Evolutionary conservation across 2,113 vertebrate species (phyloP), one percentile per base, ranked within the genome.

Genomic region (Peucedramus taeniatus): DNA sequence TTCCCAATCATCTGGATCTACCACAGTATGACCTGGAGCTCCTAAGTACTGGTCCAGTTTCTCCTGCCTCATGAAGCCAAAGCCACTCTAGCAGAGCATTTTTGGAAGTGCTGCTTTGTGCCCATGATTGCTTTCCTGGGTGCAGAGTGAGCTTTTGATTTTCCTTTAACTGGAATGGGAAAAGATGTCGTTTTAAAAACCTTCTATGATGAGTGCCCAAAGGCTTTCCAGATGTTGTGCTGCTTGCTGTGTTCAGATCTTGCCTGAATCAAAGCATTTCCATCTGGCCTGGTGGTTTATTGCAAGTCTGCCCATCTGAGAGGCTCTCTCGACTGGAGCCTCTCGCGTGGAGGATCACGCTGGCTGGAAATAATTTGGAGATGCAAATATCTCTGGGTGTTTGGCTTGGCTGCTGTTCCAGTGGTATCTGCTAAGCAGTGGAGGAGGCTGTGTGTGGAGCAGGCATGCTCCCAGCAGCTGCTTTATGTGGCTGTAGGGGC

Each of bases 231-330:
- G 95, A 94, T 95, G 87, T 64, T 78, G 74, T 30, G 65, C 75
- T 76, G 75, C 68, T 76, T 35, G 40, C 60, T 9, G 3, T 42
- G 35, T 61, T 87, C 83, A 68, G 72, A 91, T 40, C 56, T 83
- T 84, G 74, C 59, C 45, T 87, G 50, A 75, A 18, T n/a, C 76
- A 94, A 93, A 95, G 85, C 33, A 47, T 95, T 97, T 96, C 96
- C 94, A 92, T 93, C 90, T 97, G 95, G 80, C 59, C 80, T 89
- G 64, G 65, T 40, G 76, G 51, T 97, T 96, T 94, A 87, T 87
- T 95, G 91, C 94, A 90, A 5, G 63, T 80, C 86, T 85, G 8
- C 84, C 83, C 71, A 11, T 97, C 50, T 65, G 87, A 74, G 63
- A 89, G 75, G 47, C 79, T 87, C 94, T 86, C 75, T 96, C 33